A percentile compares a stretch with the other conserved stretches of the same genome.
Evolutionary conservation across 64 coral and sea anemone species (phyloP).

Genomic region (Pachyseris speciosa): DNA sequence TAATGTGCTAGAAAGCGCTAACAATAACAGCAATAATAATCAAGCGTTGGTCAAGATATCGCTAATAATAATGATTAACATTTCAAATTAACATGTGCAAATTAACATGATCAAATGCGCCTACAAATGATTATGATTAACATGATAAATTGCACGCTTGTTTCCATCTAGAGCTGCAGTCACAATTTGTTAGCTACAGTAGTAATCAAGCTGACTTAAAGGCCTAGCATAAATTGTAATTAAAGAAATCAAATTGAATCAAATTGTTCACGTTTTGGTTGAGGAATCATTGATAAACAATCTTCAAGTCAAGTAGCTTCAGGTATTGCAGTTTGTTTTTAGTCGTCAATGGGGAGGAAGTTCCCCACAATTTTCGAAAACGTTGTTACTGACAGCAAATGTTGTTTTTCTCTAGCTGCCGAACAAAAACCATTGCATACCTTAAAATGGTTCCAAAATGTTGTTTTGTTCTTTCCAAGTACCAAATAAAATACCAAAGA

Average conservation of each 20-base stretch:
- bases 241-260: background rate
- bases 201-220: background rate
- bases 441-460: no score
- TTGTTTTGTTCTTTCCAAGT: background rate
- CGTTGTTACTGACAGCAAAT: slow-evolving; percentile 20
- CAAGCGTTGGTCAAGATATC: background rate
- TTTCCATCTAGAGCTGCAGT: slow-evolving; percentile 2
- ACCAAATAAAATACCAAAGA: background rate
- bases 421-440: no score
- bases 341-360: background rate
- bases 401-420: no score
- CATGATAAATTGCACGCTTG: background rate
- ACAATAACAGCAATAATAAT: background rate
- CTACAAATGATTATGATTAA: background rate
- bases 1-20: background rate
- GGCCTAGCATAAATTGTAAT: background rate
- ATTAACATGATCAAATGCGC: no score
- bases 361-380: slow-evolving; percentile 41
- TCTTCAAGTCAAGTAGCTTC: background rate
- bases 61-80: background rate
- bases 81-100: no score
- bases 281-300: background rate
- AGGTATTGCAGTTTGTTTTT: no score
- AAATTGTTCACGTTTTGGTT: background rate
- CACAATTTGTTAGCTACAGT: background rate